Evolutionary conservation across 2,797 vertebrate species (phyloP).

Genomic region (Tokudaia muenninki): DNA sequence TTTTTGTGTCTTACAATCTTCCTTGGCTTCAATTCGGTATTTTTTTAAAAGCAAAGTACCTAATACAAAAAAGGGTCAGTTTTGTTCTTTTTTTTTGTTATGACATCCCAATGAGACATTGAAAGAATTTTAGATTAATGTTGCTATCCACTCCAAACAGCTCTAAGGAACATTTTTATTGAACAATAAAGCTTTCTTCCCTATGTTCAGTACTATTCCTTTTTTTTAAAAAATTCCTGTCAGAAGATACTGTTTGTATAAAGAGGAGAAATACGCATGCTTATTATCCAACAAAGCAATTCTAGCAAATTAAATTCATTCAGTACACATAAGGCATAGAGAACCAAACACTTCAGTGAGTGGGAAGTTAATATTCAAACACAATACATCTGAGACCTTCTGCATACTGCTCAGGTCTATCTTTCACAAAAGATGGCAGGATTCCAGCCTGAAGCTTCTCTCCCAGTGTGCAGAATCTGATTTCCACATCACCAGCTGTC

Average conservation of each 20-base stretch:
- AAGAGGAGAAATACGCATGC: slow-evolving; percentile 53
- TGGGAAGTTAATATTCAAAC: slow-evolving; percentile 63
- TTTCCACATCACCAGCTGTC: slow-evolving; percentile 27
- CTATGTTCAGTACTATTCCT: not conserved
- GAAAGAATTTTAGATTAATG: slow-evolving; percentile 33
- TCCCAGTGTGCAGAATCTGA: not conserved
- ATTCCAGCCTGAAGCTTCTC: not conserved
- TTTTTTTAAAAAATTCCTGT: not conserved
- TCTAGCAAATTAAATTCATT: slow-evolving; percentile 74
- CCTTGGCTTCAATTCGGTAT: not conserved
- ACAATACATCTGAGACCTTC: slow-evolving; percentile 35
- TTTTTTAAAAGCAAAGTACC: slow-evolving; percentile 61
- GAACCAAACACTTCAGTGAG: slow-evolving; percentile 25
- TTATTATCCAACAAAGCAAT: slow-evolving; percentile 50
- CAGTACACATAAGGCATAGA: slow-evolving; percentile 40
- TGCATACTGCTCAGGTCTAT: not conserved
- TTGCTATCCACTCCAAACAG: slow-evolving; percentile 43
- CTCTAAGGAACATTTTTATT: slow-evolving; percentile 15
- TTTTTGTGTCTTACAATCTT: not conserved
- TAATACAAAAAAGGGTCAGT: not conserved
- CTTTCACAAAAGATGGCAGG: slow-evolving; percentile 35
- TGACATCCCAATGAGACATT: slow-evolving; percentile 31
- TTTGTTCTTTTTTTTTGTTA: slow-evolving; percentile 13
- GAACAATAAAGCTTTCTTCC: slow-evolving; percentile 57
- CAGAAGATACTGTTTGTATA: slow-evolving; percentile 45